phyloP scores from a whole-genome alignment of 2,888 invertebrate species.

The Molorchus minor region DNA sequence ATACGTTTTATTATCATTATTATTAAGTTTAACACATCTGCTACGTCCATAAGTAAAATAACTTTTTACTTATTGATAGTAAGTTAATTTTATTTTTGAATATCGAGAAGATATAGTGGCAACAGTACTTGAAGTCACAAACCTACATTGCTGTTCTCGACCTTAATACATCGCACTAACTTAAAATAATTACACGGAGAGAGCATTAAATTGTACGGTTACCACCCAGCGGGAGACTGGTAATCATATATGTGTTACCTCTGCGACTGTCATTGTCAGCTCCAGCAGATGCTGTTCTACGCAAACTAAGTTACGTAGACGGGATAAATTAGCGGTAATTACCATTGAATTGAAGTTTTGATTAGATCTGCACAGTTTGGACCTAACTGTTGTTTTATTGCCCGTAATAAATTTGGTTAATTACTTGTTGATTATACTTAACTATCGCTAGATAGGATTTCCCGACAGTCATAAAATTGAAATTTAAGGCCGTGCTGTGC shows the following conservation, averaged over 20 bases:
- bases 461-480: constrained; percentile 5
- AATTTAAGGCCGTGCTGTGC: not conserved
- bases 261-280: constrained; percentile 54
- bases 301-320: constrained; percentile 31
- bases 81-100: too few species aligned
- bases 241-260: constrained; percentile 53
- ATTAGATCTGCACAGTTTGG: constrained; percentile 53
- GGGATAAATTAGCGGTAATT: constrained; percentile 57
- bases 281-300: constrained; percentile 42
- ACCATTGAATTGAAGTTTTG: constrained; percentile 57
- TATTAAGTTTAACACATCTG: too few species aligned
- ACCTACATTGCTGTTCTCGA: too few species aligned
- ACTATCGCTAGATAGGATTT: constrained; percentile 2
- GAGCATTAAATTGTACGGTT: constrained; percentile 24
- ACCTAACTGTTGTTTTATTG: constrained; percentile 53
- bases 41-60: too few species aligned
- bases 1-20: too few species aligned
- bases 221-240: constrained; percentile 27
- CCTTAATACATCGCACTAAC: not conserved
- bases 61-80: too few species aligned
- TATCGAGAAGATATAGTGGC: too few species aligned
- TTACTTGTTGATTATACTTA: constrained; percentile 23
- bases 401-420: constrained; percentile 24
- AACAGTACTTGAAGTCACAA: too few species aligned
- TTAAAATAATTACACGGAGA: constrained; percentile 21